These are phyloP conservation scores for Lepeophtheirus nordmannii DNA, from an alignment of 2,888 invertebrate species.

Conservation along the genomic window DNA sequence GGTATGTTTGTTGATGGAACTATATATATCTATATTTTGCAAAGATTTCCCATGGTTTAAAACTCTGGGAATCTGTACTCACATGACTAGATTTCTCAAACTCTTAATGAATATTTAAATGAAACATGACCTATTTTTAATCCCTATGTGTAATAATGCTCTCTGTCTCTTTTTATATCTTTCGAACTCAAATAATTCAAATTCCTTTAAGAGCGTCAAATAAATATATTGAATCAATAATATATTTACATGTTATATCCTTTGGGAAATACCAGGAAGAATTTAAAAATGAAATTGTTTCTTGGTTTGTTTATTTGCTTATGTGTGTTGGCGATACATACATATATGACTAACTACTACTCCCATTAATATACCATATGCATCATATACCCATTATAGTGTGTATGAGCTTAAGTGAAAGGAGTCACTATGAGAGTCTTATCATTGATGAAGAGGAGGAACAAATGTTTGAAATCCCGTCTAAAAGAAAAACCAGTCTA, in stretches of 20 bases:
- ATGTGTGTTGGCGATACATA: too few relatives aligned
- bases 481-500: neutral
- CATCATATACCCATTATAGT: neutral
- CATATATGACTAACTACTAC: too few relatives aligned
- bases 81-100: neutral
- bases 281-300: too few relatives aligned
- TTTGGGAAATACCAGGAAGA: too few relatives aligned
- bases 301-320: too few relatives aligned
- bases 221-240: too few relatives aligned
- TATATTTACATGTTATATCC: too few relatives aligned
- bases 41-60: slow-evolving; percentile 3
- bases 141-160: neutral
- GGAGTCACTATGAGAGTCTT: neutral
- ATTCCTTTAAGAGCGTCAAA: neutral
- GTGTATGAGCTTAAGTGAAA: neutral
- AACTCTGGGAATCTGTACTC: neutral
- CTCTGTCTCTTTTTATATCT: too few relatives aligned
- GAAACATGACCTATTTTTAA: neutral
- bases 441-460: neutral
- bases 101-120: neutral
- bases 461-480: neutral
- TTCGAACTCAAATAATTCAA: neutral
- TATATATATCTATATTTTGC: too few relatives aligned
- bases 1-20: too few relatives aligned
- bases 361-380: too few relatives aligned